Base-by-base conservation (phyloP, 1,140 invertebrate genomes). In the Oscheius sp. region DNA sequence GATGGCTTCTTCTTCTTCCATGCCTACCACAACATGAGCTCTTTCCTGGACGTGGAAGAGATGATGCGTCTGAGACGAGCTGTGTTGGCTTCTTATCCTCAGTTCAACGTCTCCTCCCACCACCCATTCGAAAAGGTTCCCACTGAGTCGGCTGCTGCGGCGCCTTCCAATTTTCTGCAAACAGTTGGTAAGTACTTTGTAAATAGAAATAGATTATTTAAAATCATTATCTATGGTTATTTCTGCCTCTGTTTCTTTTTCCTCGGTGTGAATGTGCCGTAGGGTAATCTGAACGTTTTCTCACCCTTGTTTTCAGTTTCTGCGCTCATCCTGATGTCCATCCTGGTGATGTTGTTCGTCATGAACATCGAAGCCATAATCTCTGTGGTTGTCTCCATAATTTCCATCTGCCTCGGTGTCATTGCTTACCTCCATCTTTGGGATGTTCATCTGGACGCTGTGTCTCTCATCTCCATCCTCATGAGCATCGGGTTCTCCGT, bases 51-150 rank as follows among this genome's bases (percentile, higher is more conserved):
- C 36, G 80, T 82, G 2, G 77, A 82, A 59, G 73, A 76, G 35
- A 45, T 81, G 61, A 42, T 81, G 49, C 46, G 67, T 13, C 58
- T 62, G 7, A 78, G 79, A 32, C 45, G 80, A 20, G 46, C n/a
- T 2, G 83, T 82, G 68, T 34, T 82, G 3, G 29, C 42, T 7
- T 52, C 62, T 42, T 82, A 82, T 66, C 52, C 45, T 13, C 29
- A 58, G 10, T 82, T 82, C 65, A 75, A 66, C 15, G 68, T 82
- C 10, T 38, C 29, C 18, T 81, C 79, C 1, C 81, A 83, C 73
- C 80, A 82, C 75, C 79, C 79, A 35, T 72, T 82, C 23, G 80
- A 82, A 49, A 82, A 82, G 65, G 80, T 82, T 18, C 80, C 80
- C 2, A 83, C 81, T 2, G 80, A 82, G 75, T 78, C 75, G n/a